A percentile compares a stretch with the other conserved stretches of the same genome.
phyloP scores from a whole-genome alignment of 2,113 vertebrate genomes.

The Merops nubicus region DNA sequence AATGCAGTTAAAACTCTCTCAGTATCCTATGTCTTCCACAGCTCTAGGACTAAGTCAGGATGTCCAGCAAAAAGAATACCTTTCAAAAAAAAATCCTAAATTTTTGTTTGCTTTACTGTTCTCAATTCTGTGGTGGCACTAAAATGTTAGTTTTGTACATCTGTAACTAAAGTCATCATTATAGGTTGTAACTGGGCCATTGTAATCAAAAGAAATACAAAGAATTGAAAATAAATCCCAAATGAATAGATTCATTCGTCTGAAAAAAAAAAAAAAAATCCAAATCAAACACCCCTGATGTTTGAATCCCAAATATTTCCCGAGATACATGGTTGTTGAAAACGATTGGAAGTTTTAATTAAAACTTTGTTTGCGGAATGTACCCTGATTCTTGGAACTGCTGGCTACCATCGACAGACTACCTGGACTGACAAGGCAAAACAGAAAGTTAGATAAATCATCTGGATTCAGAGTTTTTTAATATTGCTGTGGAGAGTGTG shows the following conservation, averaged over 20 bases:
- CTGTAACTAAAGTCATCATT: neutral
- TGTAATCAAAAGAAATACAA: neutral
- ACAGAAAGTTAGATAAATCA: neutral
- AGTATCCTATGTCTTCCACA: neutral
- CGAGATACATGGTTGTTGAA: neutral
- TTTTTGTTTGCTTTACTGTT: neutral
- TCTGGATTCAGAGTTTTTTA: neutral
- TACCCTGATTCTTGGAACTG: neutral
- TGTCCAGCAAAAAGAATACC: neutral
- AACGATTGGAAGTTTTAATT: neutral
- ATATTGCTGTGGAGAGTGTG: neutral
- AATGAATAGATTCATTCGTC: neutral
- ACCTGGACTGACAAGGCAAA: neutral
- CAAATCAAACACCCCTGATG: neutral
- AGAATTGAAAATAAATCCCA: neutral
- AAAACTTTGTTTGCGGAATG: neutral
- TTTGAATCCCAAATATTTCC: conserved; percentile 2
- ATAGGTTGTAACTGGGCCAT: neutral
- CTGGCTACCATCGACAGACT: neutral
- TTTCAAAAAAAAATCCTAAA: neutral
- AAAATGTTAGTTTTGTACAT: neutral
- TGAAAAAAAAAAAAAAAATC: neutral
- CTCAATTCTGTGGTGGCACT: neutral
- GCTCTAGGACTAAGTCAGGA: neutral
- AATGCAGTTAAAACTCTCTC: neutral